Percentiles rank a stretch among this genome's conserved stretches.
phyloP scores from a whole-genome alignment of 1,140 invertebrate species.

The Zaprionus lachaisei region DNA sequence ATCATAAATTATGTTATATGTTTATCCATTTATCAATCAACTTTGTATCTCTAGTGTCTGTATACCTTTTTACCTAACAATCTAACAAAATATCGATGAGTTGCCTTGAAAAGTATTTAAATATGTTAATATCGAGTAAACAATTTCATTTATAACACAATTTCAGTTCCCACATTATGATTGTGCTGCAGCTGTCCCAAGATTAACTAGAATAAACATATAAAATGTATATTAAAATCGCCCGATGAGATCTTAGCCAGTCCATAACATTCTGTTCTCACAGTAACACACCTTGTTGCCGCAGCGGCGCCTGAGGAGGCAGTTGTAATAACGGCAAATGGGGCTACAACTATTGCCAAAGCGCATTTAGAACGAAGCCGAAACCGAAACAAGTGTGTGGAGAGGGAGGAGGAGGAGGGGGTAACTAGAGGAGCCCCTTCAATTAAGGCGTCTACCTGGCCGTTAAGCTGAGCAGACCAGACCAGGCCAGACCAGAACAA shows the following conservation, averaged over 20 bases:
- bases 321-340: conserved; percentile 27
- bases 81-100: neutral
- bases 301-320: neutral
- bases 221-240: neutral
- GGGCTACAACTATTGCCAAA: conserved; percentile 8
- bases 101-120: neutral
- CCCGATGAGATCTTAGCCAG: conserved; percentile 17
- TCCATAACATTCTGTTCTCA: conserved; percentile 32
- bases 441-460: conserved; percentile 65
- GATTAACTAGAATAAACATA: neutral
- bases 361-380: conserved; percentile 16
- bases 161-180: neutral
- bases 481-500: neutral
- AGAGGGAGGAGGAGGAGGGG: neutral
- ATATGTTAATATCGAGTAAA: neutral
- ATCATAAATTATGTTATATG: too few relatives aligned
- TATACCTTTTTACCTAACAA: neutral
- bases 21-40: too few relatives aligned
- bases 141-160: neutral
- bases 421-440: conserved; percentile 10
- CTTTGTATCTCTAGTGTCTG: too few relatives aligned
- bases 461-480: conserved; percentile 22
- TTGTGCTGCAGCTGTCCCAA: neutral
- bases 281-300: conserved; percentile 22
- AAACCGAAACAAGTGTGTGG: conserved; percentile 2